phyloP scores from a whole-genome alignment of 1,140 invertebrate genomes.

The Bombus waltoni region DNA sequence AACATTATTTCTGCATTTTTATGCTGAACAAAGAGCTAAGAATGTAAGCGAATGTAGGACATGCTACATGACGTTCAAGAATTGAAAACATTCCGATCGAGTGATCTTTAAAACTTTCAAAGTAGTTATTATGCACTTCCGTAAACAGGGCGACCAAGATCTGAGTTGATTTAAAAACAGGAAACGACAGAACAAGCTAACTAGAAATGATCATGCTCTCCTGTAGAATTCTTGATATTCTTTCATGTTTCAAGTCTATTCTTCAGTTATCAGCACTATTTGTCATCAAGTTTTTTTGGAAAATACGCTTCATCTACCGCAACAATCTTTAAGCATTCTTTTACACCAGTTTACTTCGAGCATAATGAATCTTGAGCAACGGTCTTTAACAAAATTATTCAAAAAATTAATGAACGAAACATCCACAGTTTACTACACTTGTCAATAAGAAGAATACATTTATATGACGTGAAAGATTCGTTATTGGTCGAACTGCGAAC shows the following conservation, averaged over 20 bases:
- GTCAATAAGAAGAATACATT: too few relatives aligned
- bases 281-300: background rate
- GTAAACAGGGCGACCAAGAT: background rate
- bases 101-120: conserved; percentile 4
- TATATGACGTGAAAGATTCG: too few relatives aligned
- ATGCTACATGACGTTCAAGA: background rate
- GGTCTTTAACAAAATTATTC: background rate
- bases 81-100: background rate
- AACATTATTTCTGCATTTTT: background rate
- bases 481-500: too few relatives aligned
- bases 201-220: conserved; percentile 1
- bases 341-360: background rate
- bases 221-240: background rate
- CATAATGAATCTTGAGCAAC: background rate
- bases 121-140: background rate
- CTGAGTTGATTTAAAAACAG: background rate
- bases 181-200: background rate
- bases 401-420: background rate
- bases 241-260: background rate
- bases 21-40: too few relatives aligned
- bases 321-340: background rate
- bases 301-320: background rate
- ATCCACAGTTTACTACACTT: too few relatives aligned
- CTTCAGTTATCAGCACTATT: background rate
- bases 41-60: background rate